These are phyloP conservation scores for Neolamprologus caudopunctatus DNA, from an alignment of 2,113 vertebrate genomes.

Conservation along the genomic window DNA sequence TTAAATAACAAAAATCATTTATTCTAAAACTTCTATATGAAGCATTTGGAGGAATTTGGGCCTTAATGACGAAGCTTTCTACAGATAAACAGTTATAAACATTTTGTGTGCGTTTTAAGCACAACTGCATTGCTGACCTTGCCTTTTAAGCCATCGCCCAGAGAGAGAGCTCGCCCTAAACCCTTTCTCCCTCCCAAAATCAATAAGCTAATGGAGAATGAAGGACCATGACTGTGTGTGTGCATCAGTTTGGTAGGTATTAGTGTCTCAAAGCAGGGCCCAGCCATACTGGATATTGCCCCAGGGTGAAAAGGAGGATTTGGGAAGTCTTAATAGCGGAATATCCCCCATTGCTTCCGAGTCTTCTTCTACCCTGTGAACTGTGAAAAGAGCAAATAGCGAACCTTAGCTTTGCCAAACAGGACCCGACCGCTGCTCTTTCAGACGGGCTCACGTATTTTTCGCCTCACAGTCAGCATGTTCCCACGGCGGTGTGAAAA, in stretches of 20 bases:
- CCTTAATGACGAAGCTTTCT: neutral
- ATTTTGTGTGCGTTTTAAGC: neutral
- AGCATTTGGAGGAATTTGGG: neutral
- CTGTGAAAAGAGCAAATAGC: constrained; percentile 59
- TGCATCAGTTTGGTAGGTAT: constrained; percentile 20
- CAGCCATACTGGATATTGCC: constrained; percentile 12
- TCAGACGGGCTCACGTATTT: neutral
- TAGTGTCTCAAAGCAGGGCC: constrained; percentile 16
- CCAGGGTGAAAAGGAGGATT: constrained; percentile 45
- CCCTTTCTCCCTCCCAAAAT: constrained; percentile 29
- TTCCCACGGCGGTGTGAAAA: constrained; percentile 41
- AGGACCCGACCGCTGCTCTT: neutral
- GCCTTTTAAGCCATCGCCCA: constrained; percentile 19
- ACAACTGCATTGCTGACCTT: constrained; percentile 28
- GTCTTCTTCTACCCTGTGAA: constrained; percentile 24
- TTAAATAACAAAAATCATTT: neutral
- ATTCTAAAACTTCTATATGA: neutral
- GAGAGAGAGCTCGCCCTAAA: constrained; percentile 27
- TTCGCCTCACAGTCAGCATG: constrained; percentile 46
- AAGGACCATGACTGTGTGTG: neutral
- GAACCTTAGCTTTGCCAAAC: constrained; percentile 33
- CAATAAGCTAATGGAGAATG: constrained; percentile 64
- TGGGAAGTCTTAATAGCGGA: constrained; percentile 48
- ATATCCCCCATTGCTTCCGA: constrained; percentile 29
- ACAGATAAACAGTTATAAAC: neutral